phyloP scores from a whole-genome alignment of 1,140 invertebrate genomes.

The Drosophila fuyamai region DNA sequence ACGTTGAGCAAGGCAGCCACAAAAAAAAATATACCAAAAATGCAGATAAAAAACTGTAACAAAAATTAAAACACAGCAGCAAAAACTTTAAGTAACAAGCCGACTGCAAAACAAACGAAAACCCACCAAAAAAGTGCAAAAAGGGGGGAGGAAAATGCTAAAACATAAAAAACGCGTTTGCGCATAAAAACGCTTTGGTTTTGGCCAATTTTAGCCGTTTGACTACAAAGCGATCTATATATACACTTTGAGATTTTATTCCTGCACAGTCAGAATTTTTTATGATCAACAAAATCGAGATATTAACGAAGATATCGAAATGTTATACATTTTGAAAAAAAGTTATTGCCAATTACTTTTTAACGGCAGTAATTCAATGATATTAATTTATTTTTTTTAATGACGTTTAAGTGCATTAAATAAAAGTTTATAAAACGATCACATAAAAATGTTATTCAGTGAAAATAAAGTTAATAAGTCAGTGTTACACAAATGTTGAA shows the following conservation, averaged over 20 bases:
- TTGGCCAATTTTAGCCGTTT: constrained; percentile 75
- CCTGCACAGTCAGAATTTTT: neutral
- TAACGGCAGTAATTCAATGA: no score
- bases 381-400: no score
- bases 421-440: no score
- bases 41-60: constrained; percentile 45
- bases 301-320: neutral
- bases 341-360: no score
- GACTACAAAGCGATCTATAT: constrained; percentile 34
- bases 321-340: neutral
- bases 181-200: constrained; percentile 61
- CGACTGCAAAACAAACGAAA: constrained; percentile 32
- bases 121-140: constrained; percentile 21
- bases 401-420: no score
- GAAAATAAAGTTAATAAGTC: no score
- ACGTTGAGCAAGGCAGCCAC: constrained; percentile 67
- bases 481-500: no score
- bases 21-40: constrained; percentile 20
- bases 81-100: constrained; percentile 51
- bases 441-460: no score
- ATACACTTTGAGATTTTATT: constrained; percentile 8
- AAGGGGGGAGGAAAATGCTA: constrained; percentile 61
- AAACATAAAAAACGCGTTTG: constrained; percentile 82
- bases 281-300: neutral
- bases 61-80: constrained; percentile 61